phyloP scores from a whole-genome alignment of 2,797 vertebrate species.

The Falco peregrinus region DNA sequence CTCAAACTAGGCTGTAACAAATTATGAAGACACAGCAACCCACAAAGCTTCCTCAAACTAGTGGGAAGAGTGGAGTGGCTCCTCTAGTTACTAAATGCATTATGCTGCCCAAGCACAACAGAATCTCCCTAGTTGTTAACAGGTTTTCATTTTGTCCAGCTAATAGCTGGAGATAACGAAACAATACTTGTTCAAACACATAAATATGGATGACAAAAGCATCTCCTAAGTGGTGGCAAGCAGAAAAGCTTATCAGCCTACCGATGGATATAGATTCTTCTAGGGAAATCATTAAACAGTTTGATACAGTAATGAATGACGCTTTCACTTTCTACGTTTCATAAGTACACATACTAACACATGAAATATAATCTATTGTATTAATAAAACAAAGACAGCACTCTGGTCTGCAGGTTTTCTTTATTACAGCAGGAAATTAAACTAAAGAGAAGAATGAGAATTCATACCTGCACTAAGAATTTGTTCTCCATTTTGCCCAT shows the following conservation, averaged over 20 bases:
- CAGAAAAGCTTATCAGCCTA: not conserved
- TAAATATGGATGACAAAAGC: not conserved
- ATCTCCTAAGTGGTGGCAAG: not conserved
- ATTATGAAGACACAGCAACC: not conserved
- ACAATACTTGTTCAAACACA: not conserved
- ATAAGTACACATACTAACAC: not conserved
- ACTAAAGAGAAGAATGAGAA: not conserved
- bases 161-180: not conserved
- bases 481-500: conserved; percentile 88
- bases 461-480: conserved; percentile 90
- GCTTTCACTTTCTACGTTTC: not conserved
- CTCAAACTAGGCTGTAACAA: not conserved
- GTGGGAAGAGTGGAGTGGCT: not conserved
- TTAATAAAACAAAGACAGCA: not conserved
- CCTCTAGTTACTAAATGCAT: not conserved
- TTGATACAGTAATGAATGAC: not conserved
- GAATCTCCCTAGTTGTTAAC: not conserved
- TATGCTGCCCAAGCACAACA: not conserved
- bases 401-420: not conserved
- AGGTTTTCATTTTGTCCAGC: not conserved
- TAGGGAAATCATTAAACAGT: not conserved
- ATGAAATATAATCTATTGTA: not conserved
- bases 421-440: not conserved
- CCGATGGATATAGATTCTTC: accelerated
- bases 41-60: not conserved